These are phyloP conservation scores for Dufourea novaeangliae DNA, from an alignment of 1,140 invertebrate species.

Conservation along the genomic window DNA sequence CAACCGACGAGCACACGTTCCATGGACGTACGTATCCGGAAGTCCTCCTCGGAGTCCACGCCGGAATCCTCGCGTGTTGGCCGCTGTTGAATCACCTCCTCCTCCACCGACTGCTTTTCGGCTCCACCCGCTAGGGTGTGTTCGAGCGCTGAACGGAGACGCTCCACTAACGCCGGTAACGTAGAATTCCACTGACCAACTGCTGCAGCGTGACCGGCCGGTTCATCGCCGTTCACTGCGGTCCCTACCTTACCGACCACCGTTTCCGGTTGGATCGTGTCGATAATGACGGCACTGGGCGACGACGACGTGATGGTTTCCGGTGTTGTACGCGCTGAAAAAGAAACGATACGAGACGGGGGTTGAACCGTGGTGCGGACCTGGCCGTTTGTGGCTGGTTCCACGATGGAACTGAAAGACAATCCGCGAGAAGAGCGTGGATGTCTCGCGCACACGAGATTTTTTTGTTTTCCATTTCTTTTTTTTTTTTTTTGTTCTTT, in stretches of 20 bases:
- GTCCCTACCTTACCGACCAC: background rate
- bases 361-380: conserved; percentile 43
- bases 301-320: background rate
- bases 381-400: background rate
- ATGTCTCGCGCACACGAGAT: background rate
- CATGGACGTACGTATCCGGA: conserved; percentile 58
- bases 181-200: conserved; percentile 81
- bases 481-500: background rate
- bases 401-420: background rate
- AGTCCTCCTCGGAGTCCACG: conserved; percentile 70
- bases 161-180: conserved; percentile 80
- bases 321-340: conserved; percentile 40
- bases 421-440: background rate
- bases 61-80: conserved; percentile 68
- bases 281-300: background rate
- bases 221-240: conserved; percentile 47
- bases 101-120: conserved; percentile 62
- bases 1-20: conserved; percentile 48
- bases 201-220: conserved; percentile 44
- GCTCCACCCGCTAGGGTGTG: conserved; percentile 66
- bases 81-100: conserved; percentile 61
- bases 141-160: conserved; percentile 78
- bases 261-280: conserved; percentile 2
- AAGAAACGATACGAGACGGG: conserved; percentile 48
- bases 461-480: background rate